Evolutionary conservation across 2,113 vertebrate species (phyloP).

Genomic region (Pantherophis guttatus): DNA sequence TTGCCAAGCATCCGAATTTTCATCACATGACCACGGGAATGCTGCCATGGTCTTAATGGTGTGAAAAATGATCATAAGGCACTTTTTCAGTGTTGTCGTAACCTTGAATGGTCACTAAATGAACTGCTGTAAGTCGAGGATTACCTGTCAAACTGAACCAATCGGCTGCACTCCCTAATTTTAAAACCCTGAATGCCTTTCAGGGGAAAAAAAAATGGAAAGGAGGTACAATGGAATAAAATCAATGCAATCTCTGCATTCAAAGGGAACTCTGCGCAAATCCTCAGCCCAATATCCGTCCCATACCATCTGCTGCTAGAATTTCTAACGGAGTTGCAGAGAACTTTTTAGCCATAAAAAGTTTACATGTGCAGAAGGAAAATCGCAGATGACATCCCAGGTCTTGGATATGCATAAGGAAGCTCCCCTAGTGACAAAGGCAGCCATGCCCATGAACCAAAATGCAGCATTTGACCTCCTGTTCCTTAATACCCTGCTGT

Average conservation of each 20-base stretch:
- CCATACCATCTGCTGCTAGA: not conserved
- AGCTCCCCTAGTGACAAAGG: not conserved
- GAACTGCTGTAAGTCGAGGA: too few species aligned
- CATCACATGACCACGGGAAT: too few species aligned
- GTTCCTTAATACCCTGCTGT: not conserved
- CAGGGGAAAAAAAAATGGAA: not conserved
- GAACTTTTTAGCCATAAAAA: not conserved
- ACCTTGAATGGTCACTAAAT: too few species aligned
- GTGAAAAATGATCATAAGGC: too few species aligned
- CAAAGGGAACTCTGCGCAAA: not conserved
- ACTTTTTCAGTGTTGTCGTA: too few species aligned
- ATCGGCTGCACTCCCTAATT: not conserved
- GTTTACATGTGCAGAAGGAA: not conserved
- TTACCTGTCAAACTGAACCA: not conserved
- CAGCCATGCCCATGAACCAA: not conserved
- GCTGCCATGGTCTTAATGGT: too few species aligned
- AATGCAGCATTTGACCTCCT: not conserved
- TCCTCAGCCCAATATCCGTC: not conserved
- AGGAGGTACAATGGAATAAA: not conserved
- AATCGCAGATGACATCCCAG: not conserved
- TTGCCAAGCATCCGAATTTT: too few species aligned
- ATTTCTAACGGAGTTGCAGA: not conserved
- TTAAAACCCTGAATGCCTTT: not conserved
- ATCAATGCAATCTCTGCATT: not conserved
- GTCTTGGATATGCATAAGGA: not conserved